These are phyloP conservation scores for Sinella curviseta DNA, from an alignment of 1,140 invertebrate genomes.

Conservation along the genomic window DNA sequence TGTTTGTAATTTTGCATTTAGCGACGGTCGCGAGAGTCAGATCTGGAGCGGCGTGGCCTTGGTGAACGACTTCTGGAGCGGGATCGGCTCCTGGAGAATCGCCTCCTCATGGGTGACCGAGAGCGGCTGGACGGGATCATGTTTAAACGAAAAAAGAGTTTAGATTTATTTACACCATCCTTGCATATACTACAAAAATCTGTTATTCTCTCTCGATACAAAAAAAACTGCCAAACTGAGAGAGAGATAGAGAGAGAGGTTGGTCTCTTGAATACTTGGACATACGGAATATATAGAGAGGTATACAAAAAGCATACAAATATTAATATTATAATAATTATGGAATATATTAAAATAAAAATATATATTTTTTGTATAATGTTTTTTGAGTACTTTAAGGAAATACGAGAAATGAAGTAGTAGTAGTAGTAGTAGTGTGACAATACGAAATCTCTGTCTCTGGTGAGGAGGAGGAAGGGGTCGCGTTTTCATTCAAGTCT, in stretches of 20 bases:
- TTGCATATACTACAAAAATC: not conserved
- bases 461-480: not conserved
- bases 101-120: constrained; percentile 32
- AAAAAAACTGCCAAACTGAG: not conserved
- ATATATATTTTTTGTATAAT: not conserved
- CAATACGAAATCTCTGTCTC: not conserved
- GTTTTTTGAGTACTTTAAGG: not conserved
- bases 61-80: constrained; percentile 32
- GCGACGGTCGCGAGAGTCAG: constrained; percentile 41
- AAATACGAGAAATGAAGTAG: not conserved
- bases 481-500: not conserved
- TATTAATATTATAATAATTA: not conserved
- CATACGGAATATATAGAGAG: not conserved
- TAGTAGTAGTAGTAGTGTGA: not conserved
- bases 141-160: not conserved
- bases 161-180: not conserved
- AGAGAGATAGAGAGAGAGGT: not conserved
- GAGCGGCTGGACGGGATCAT: constrained; percentile 35
- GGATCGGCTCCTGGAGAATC: constrained; percentile 43
- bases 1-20: constrained; percentile 9
- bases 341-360: not conserved
- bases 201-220: not conserved
- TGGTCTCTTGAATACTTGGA: not conserved
- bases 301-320: not conserved
- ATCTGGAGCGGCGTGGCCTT: constrained; percentile 37